A percentile compares a stretch with the other conserved stretches of the same genome.
phyloP scores from a whole-genome alignment of 2,113 vertebrate genomes.

The Saguinus imperator region DNA sequence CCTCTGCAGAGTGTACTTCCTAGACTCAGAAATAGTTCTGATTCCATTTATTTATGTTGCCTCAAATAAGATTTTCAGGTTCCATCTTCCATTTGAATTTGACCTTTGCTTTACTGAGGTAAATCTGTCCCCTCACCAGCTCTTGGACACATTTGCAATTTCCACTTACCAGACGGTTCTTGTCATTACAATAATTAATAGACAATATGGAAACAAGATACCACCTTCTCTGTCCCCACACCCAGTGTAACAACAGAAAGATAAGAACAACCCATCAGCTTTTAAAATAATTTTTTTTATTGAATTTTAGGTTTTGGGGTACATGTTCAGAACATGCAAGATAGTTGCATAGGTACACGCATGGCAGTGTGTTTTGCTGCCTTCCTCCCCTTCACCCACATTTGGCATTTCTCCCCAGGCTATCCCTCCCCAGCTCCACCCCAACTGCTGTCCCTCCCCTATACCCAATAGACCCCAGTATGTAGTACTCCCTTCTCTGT shows the following conservation, averaged over 20 bases:
- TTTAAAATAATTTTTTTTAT: neutral
- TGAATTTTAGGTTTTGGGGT: no score
- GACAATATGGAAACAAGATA: neutral
- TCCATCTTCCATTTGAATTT: neutral
- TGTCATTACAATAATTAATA: neutral
- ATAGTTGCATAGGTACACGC: no score
- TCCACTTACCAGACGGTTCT: neutral
- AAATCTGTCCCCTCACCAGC: neutral
- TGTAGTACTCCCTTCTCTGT: no score
- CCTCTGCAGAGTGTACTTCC: rapidly evolving
- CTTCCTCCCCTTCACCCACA: no score
- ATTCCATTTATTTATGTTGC: neutral
- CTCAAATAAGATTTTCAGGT: neutral
- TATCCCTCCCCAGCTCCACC: no score
- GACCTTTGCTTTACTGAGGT: neutral
- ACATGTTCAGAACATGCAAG: no score
- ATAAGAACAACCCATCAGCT: neutral
- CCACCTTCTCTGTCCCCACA: rapidly evolving
- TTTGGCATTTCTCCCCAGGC: no score
- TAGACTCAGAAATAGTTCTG: neutral
- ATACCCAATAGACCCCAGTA: no score
- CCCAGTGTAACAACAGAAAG: neutral
- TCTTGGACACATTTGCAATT: neutral
- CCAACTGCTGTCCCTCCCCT: no score
- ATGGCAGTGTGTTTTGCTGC: no score